A percentile compares a stretch with the other conserved stretches of the same genome.
These are phyloP conservation scores for Ornithorhynchus anatinus DNA, from an alignment of 2,113 vertebrate genomes.

Conservation along the genomic window DNA sequence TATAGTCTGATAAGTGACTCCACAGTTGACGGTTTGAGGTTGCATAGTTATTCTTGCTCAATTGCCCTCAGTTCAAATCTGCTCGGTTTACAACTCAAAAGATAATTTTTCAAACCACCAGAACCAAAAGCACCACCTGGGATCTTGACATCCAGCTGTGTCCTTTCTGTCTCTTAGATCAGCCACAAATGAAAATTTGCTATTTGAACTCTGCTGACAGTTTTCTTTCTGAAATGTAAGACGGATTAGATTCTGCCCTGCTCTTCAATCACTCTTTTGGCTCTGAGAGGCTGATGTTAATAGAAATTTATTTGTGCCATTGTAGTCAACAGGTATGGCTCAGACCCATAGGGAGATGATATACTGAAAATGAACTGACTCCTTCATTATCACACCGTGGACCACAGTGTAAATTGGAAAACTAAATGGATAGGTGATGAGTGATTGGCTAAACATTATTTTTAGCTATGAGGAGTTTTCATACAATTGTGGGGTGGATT, in stretches of 20 bases:
- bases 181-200: neutral
- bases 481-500: neutral
- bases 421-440: neutral
- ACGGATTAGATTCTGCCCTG: conserved; percentile 13
- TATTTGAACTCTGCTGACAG: conserved; percentile 13
- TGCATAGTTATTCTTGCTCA: neutral
- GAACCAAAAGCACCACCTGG: neutral
- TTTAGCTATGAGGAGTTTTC: neutral
- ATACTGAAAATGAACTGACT: conserved; percentile 1
- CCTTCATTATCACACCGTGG: neutral
- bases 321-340: neutral
- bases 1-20: neutral
- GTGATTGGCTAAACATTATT: neutral
- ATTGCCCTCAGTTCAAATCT: neutral
- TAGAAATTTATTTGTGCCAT: conserved; percentile 25
- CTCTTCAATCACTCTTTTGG: neutral
- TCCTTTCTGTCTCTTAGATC: neutral
- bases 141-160: neutral
- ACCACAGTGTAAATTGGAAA: neutral
- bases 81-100: neutral
- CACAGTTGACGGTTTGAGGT: neutral
- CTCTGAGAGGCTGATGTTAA: neutral
- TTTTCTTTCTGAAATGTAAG: neutral
- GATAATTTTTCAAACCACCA: neutral
- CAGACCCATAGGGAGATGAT: neutral